A percentile compares a stretch with the other conserved stretches of the same genome.
phyloP scores from a whole-genome alignment of 2,797 vertebrate species.

The Lacerta viridis region DNA sequence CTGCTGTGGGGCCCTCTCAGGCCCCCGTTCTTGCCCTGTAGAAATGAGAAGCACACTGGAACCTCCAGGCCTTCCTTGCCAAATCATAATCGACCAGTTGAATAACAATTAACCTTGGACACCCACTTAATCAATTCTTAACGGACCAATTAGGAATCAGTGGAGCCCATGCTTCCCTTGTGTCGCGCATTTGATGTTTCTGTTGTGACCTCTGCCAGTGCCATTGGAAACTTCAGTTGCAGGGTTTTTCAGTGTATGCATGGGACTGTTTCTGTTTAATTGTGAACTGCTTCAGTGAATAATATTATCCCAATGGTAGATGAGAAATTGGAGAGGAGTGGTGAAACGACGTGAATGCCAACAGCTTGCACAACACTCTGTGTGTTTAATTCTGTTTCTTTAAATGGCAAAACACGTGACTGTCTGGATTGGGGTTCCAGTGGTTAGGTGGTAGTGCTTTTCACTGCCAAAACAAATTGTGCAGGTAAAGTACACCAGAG shows the following conservation, averaged over 20 bases:
- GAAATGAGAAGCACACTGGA: not conserved
- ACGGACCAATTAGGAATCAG: not conserved
- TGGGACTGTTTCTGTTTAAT: not conserved
- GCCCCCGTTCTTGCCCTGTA: not conserved
- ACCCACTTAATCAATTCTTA: not conserved
- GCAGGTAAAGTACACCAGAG: not conserved
- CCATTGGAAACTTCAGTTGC: not conserved
- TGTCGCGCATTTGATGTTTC: not conserved
- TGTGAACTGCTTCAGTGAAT: not conserved
- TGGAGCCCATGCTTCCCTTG: not conserved
- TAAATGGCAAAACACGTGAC: not conserved
- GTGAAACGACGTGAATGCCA: not conserved
- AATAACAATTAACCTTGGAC: not conserved
- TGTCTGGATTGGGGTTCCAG: not conserved
- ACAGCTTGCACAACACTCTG: not conserved
- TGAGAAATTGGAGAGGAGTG: not conserved
- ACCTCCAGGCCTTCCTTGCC: not conserved
- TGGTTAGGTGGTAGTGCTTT: not conserved
- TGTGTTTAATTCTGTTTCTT: not conserved
- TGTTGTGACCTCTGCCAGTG: not conserved
- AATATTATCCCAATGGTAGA: not conserved
- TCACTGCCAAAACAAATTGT: not conserved
- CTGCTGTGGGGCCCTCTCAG: no score
- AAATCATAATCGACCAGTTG: not conserved
- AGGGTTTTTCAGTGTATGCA: not conserved